Evolutionary conservation across 2,888 invertebrate species (phyloP), one percentile per base, ranked within the genome.

Genomic region (Acheta domesticus): DNA sequence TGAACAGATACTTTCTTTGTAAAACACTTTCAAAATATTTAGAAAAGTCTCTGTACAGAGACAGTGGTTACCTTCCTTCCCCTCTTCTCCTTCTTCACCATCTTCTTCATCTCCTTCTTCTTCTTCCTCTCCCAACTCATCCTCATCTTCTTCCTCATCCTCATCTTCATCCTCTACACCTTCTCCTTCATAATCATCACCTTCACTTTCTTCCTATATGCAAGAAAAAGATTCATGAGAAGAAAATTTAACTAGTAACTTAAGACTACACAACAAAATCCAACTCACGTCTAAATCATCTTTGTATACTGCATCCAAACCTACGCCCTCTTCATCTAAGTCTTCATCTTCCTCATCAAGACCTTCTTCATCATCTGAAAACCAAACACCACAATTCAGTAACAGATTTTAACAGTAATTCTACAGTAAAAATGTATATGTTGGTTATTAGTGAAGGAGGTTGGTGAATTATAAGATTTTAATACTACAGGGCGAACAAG

Each of bases 291-390:
- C 92, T 84, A 89, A 88, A 83, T 92, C 90, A 85, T 91, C 91
- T 86, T 92, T 92, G 84, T 93, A 91, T 82, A 93, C 91, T 85
- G 91, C 90, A 81, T 91, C 91, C 82, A 94, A 91, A 80, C 92
- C 90, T 83, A 92, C 91, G 82, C 89, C 91, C 74, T 90, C 91
- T 20, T 91, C 92, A 48, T 91, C 87, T 12, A 85, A 85, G 11
- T 86, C 88, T 48, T 84, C 91, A 48, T 91, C 92, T n/a, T 90
- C 91, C n/a, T 90, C 90, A 21, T 88, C 91, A 77, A 90, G 89
- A 80, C 88, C 84, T 36, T 84, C 85, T 48, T 85, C 83, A 50
- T 81, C 83, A 23, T 81, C 82, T 81, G 77, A 74, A 77, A 62
- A 16, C 62, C 0, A 5, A 62, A 62, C 14, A 62, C 5, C 62